Evolutionary conservation across 2,888 invertebrate species (phyloP).

Genomic region (Tanypteryx hageni): DNA sequence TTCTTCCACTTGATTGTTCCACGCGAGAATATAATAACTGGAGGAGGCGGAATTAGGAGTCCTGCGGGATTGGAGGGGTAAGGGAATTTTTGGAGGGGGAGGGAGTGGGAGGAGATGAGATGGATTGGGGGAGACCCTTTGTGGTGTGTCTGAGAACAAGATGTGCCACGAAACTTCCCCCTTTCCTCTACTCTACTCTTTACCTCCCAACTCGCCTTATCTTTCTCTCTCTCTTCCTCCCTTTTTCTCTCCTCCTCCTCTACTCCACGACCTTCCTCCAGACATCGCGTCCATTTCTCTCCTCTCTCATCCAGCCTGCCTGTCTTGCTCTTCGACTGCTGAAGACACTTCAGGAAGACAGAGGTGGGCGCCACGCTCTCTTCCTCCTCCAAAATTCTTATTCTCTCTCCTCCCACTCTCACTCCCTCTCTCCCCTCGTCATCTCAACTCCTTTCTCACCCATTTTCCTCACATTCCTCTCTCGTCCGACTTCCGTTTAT

Average conservation of each 20-base stretch:
- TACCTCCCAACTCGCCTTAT: neutral
- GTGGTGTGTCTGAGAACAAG: too few species aligned
- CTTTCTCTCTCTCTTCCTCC: neutral
- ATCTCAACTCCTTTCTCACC: too few species aligned
- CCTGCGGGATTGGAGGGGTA: too few species aligned
- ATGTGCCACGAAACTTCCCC: neutral
- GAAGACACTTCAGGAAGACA: neutral
- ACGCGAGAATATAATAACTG: neutral
- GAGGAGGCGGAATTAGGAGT: neutral
- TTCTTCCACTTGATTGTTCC: neutral
- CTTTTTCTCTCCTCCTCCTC: neutral
- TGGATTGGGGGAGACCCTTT: too few species aligned
- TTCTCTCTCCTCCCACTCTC: neutral
- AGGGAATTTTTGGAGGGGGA: too few species aligned
- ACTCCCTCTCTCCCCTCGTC: too few species aligned
- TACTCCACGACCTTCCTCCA: neutral
- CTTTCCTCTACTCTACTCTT: neutral
- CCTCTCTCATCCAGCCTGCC: neutral
- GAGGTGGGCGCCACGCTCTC: neutral
- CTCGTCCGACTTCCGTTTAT: too few species aligned
- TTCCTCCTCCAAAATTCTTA: neutral
- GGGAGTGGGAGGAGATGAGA: too few species aligned
- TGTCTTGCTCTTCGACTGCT: neutral
- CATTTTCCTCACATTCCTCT: too few species aligned
- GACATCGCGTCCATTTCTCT: neutral